Percentiles rank a stretch among this genome's conserved stretches.
phyloP scores from a whole-genome alignment of 1,140 invertebrate genomes.

The Pogonomyrmex californicus region DNA sequence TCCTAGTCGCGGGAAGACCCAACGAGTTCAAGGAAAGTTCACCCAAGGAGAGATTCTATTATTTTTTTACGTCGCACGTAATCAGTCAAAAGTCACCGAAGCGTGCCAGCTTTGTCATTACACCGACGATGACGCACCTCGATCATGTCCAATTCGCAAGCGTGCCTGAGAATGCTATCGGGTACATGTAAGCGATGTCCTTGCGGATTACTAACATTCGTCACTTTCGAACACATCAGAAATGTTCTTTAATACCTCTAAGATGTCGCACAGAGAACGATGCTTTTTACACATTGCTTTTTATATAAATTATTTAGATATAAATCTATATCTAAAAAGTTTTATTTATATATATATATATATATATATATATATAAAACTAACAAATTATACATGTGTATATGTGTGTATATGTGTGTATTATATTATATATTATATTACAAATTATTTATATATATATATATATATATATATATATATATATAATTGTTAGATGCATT shows the following conservation, averaged over 20 bases:
- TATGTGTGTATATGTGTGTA: no score
- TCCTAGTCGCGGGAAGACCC: constrained; percentile 40
- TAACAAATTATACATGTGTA: no score
- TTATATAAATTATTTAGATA: no score
- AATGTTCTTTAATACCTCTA: constrained; percentile 11
- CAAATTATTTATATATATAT: no score
- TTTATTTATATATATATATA: no score
- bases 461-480: neutral
- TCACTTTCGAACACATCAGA: constrained; percentile 48
- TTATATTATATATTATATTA: no score
- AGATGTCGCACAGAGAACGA: neutral
- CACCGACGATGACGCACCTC: constrained; percentile 54
- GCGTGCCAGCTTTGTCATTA: constrained; percentile 63
- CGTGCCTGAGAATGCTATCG: constrained; percentile 28
- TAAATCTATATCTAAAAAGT: no score
- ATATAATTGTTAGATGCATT: neutral
- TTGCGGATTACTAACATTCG: constrained; percentile 54
- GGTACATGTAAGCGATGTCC: constrained; percentile 47
- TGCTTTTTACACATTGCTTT: neutral
- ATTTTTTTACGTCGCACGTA: constrained; percentile 53
- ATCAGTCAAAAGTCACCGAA: constrained; percentile 66
- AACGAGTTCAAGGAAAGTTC: constrained; percentile 72
- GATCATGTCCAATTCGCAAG: constrained; percentile 56
- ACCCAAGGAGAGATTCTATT: constrained; percentile 61
- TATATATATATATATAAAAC: no score